Percentiles rank a stretch among this genome's conserved stretches.
phyloP scores from a whole-genome alignment of 2,113 vertebrate genomes.

The Mesitornis unicolor region DNA sequence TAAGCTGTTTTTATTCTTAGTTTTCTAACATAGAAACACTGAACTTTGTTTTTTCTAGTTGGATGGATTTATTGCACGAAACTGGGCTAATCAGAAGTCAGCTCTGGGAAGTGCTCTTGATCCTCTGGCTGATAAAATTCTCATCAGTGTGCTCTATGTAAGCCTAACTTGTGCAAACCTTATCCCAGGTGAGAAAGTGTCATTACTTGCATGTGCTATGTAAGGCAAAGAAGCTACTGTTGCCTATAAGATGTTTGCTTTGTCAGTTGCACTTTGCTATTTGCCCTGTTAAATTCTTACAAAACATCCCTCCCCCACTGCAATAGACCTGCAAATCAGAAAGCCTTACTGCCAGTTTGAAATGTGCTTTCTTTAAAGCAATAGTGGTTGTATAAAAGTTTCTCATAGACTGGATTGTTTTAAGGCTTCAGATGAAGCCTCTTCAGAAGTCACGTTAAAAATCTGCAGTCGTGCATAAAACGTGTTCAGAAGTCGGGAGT shows the following conservation, averaged over 20 bases:
- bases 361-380: not conserved
- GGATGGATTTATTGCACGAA: slow-evolving; percentile 96
- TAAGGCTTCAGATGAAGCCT: not conserved
- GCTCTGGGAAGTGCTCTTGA: slow-evolving; percentile 96
- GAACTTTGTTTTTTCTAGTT: slow-evolving; percentile 76
- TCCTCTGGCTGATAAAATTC: slow-evolving; percentile 96
- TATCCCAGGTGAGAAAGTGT: slow-evolving; percentile 87
- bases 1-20: not conserved
- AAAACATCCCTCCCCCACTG: rapidly evolving
- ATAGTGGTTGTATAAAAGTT: rapidly evolving
- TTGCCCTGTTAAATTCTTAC: not conserved
- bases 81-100: slow-evolving; percentile 95
- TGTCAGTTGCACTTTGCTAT: not conserved
- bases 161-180: slow-evolving; percentile 92
- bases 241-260: not conserved
- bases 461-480: rapidly evolving
- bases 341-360: not conserved
- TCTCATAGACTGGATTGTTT: not conserved
- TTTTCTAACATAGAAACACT: not conserved
- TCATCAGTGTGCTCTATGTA: slow-evolving; percentile 93
- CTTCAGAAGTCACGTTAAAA: not conserved
- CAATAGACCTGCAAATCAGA: not conserved
- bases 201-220: rapidly evolving
- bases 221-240: not conserved
- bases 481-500: not conserved